phyloP scores from a whole-genome alignment of 2,797 vertebrate species.

The Catostomus latipinnis region DNA sequence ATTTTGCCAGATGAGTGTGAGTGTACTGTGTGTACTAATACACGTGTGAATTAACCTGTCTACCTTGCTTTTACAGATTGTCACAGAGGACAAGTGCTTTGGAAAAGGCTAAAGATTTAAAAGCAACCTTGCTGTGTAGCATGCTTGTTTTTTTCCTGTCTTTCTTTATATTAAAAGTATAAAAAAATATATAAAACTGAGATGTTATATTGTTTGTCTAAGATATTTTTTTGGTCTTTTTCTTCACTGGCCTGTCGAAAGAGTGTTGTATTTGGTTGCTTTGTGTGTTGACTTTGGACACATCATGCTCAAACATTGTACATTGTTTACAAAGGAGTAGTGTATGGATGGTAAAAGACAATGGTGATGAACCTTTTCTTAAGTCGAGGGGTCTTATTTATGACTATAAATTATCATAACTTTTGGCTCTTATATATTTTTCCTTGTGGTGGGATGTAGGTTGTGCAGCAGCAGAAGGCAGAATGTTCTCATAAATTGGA shows the following conservation, averaged over 20 bases:
- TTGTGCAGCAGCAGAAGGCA: conserved; percentile 90
- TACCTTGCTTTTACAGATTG: conserved; percentile 99
- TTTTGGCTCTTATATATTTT: conserved; percentile 16
- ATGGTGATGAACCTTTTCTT: conserved; percentile 1
- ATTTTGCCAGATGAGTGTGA: conserved; percentile 67
- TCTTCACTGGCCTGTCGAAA: conserved; percentile 59
- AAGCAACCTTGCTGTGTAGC: conserved; percentile 57
- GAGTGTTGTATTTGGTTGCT: conserved; percentile 48
- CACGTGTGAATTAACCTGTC: conserved; percentile 90
- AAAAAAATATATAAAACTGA: conserved; percentile 62
- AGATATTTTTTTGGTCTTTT: conserved; percentile 46
- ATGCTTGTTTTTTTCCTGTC: conserved; percentile 62
- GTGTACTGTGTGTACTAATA: conserved; percentile 63
- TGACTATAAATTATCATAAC: conserved; percentile 1
- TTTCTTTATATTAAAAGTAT: conserved; percentile 48
- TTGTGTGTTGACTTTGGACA: conserved; percentile 78
- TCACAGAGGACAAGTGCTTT: conserved; percentile 72
- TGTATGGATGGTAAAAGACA: not conserved
- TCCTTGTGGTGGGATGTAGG: conserved; percentile 70
- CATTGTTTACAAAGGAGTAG: not conserved
- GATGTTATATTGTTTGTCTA: conserved; percentile 4
- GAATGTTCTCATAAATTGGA: conserved; percentile 88
- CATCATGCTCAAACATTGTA: conserved; percentile 77
- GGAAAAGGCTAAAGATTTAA: conserved; percentile 75
- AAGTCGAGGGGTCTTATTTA: not conserved